Evolutionary conservation across 2,888 invertebrate genomes (phyloP), one percentile per base, ranked within the genome.

Genomic region (Acanthosepion pharaonis): DNA sequence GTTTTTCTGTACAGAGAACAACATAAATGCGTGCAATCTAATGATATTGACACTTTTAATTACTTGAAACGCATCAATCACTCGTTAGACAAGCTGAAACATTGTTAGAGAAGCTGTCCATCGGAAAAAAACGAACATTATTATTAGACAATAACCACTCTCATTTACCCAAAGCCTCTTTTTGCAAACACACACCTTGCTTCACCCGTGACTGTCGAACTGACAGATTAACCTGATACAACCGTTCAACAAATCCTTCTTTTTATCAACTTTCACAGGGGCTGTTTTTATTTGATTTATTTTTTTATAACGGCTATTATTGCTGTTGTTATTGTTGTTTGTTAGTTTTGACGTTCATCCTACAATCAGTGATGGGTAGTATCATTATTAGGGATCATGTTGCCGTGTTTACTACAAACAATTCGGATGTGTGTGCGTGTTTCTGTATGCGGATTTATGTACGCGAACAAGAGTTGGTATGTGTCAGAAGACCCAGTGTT

Each of bases 41-140:
- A 78, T n/a, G 78, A 78, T 78, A 78, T 78, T n/a, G 78, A 78
- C 15, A n/a, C 78, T 78, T 78, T 78, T 78, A 78, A 78, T 78
- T 78, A 78, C n/a, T n/a, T 33, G 78, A 78, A 78, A 78, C 78
- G 78, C 78, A 78, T 78, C 78, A 78, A 78, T 78, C 78, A 78
- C 33, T 78, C n/a, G n/a, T 33, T 33, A 78, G 78, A 78, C 78
- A 78, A 78, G 78, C 78, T 78, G 78, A 78, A 78, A 78, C 78
- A n/a, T 78, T 78, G 78, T 78, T n/a, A 78, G 78, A 78, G 78
- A 78, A n/a, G 11, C 9, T 18, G n/a, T 3, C n/a, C n/a, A 15
- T 20, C 55, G 15, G 18, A 4, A 20, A 5, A 78, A 2, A n/a
- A 78, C 78, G 78, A 78, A 78, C 78, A 78, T 78, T 78, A 78